Conservation (phyloP, 2,797 vertebrate genomes). For the Ammospiza maritima region DNA sequence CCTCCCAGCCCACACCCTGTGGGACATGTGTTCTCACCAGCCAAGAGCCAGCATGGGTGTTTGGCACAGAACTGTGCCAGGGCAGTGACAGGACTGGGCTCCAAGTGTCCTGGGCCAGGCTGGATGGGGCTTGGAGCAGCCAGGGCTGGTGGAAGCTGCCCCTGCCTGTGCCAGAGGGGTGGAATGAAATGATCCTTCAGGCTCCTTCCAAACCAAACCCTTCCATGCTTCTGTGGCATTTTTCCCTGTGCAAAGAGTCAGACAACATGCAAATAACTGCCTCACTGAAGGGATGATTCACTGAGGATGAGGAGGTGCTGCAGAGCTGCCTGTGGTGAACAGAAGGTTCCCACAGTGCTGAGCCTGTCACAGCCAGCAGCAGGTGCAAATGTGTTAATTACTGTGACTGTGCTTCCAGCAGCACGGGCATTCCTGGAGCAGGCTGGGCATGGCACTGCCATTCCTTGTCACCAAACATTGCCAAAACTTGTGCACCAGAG, state of each 20-base stretch:
- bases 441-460: neutral
- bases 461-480: neutral
- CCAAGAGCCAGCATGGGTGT: neutral
- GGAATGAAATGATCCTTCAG: neutral
- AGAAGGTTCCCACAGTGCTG: neutral
- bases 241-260: neutral
- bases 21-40: rapidly evolving
- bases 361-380: neutral
- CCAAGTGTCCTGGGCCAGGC: neutral
- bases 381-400: neutral
- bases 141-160: neutral
- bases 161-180: neutral
- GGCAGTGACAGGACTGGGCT: neutral
- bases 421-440: neutral
- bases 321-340: neutral
- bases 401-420: neutral
- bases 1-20: neutral
- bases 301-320: neutral
- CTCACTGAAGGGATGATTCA: neutral
- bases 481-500: neutral
- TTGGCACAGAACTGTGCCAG: neutral
- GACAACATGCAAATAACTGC: neutral
- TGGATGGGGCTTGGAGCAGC: neutral
- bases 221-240: neutral
- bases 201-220: neutral